Conservation (phyloP, 2,888 invertebrate species). For the Tetranychus piercei region DNA sequence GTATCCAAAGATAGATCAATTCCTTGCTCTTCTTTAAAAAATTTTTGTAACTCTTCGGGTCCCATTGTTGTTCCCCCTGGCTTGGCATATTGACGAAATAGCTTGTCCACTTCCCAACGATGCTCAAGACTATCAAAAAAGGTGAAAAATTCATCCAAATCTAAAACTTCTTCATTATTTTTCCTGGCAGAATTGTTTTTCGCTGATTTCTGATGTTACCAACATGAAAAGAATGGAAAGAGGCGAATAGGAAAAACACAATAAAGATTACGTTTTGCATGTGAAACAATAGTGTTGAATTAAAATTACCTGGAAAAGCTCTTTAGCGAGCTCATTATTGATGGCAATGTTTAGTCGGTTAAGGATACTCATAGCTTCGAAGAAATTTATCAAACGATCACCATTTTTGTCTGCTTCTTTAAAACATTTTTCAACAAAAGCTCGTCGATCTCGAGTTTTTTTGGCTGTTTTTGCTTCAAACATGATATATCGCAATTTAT, state of each 20-base stretch:
- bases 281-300: background rate
- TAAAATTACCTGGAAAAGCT: slow-evolving; percentile 7
- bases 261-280: background rate
- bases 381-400: slow-evolving; percentile 22
- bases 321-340: background rate
- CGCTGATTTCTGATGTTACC: background rate
- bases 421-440: background rate
- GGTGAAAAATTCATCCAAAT: slow-evolving; percentile 7
- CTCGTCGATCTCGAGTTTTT: background rate
- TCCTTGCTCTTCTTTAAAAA: background rate
- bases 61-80: background rate
- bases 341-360: slow-evolving; percentile 8
- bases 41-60: slow-evolving; percentile 7
- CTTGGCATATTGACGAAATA: slow-evolving; percentile 5
- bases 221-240: no score
- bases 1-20: background rate
- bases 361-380: slow-evolving; percentile 18
- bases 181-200: background rate
- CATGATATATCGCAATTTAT: background rate
- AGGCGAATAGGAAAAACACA: background rate
- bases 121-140: slow-evolving; percentile 2
- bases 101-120: slow-evolving; percentile 1
- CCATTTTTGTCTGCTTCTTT: slow-evolving; percentile 22
- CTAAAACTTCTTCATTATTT: background rate
- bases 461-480: background rate